Base-by-base conservation (phyloP, 2,113 vertebrate genomes). In the Ictalurus punctatus region DNA sequence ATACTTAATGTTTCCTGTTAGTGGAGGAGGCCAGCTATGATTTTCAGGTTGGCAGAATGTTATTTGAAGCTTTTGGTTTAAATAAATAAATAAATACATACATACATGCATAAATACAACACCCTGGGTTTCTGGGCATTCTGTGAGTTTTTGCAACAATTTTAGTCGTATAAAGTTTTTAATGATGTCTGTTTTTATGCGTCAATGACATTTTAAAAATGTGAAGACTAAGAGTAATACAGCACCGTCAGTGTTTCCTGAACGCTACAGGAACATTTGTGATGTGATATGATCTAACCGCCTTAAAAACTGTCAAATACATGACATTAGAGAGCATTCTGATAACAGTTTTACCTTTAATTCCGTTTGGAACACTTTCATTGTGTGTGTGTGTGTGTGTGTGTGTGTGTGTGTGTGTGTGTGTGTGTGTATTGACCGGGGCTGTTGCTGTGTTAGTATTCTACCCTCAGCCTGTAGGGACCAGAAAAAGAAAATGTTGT, bases 391-490 rank as follows among this genome's bases (percentile, higher is more conserved):
- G 25, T 37, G 1, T 21, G 2, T 37, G 3, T 73, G 16, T 21
- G 65, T 69, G 65, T 69, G 65, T 69, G 27, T 69, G 17, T 74
- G 71, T 74, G 34, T 58, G 56, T 17, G 16, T 5, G 56, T 52
- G 40, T 78, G 44, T 27, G 73, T 52, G 78, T 80, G 37, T 80
- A 67, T 19, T 44, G 87, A 69, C 23, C 63, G 7, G 65, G 56
- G 19, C 88, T 37, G 84, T 73, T 89, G 90, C 91, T 89, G 61
- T 90, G 92, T 94, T 94, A 93, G 90, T 90, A 93, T 93, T 94
- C 91, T 90, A 25, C 91, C 90, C 86, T 87, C 71, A 92, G 88
- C 91, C 95, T 92, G 58, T 61, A 88, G 89, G 90, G 91, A 94
- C 93, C 88, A 90, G 91, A 86, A 89, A 89, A 86, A 89, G 56